These are phyloP conservation scores for Leptoteleia sp. DNA, from an alignment of 1,140 invertebrate genomes.

Conservation along the genomic window DNA sequence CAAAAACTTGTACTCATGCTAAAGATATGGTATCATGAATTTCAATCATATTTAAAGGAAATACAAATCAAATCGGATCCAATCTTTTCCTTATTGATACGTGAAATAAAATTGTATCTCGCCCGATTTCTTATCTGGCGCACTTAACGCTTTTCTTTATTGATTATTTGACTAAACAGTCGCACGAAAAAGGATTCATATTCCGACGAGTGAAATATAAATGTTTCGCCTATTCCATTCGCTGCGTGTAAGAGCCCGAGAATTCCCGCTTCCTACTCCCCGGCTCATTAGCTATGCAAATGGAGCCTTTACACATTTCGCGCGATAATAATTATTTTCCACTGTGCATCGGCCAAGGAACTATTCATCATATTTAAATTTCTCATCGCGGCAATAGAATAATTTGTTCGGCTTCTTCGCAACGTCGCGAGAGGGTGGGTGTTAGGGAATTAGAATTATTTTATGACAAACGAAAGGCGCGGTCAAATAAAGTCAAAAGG, in stretches of 20 bases:
- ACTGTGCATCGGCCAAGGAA: slow-evolving; percentile 41
- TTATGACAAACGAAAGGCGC: slow-evolving; percentile 33
- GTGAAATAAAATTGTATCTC: too few relatives aligned
- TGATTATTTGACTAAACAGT: slow-evolving; percentile 36
- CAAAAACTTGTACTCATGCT: too few relatives aligned
- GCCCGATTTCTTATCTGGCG: too few relatives aligned
- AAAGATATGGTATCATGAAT: too few relatives aligned
- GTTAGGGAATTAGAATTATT: slow-evolving; percentile 34
- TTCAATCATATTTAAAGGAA: too few relatives aligned
- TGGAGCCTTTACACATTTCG: slow-evolving; percentile 52
- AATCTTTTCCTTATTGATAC: too few relatives aligned
- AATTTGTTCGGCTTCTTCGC: slow-evolving; percentile 42
- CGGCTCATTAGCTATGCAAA: slow-evolving; percentile 62
- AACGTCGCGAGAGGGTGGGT: slow-evolving; percentile 5
- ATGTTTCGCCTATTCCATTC: slow-evolving; percentile 38
- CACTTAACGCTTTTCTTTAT: too few relatives aligned
- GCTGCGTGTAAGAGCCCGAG: slow-evolving; percentile 39
- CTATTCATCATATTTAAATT: slow-evolving; percentile 66
- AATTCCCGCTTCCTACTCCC: slow-evolving; percentile 55
- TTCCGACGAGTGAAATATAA: slow-evolving; percentile 9
- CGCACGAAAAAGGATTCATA: slow-evolving; percentile 22
- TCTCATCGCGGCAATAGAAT: slow-evolving; percentile 41
- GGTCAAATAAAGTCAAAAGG: slow-evolving; percentile 27
- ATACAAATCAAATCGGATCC: too few relatives aligned
- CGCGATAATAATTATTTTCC: slow-evolving; percentile 63